Evolutionary conservation across 1,140 invertebrate genomes (phyloP).

Genomic region (Patella vulgata): DNA sequence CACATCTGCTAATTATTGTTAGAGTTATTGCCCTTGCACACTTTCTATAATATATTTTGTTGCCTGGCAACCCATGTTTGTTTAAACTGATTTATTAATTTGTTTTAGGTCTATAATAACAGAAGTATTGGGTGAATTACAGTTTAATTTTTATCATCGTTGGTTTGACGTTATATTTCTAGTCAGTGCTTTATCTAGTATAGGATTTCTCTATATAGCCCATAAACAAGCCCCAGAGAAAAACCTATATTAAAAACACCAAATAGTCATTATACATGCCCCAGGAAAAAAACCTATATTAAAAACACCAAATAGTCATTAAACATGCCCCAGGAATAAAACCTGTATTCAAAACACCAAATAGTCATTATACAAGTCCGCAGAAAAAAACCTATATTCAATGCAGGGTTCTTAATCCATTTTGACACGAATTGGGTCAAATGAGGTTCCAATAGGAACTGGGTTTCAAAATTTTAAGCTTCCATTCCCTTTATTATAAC

Average conservation of each 20-base stretch:
- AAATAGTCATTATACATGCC: slow-evolving; percentile 78
- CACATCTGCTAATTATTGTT: too few relatives aligned
- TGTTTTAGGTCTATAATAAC: slow-evolving; percentile 91
- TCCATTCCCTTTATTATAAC: too few relatives aligned
- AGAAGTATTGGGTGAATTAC: slow-evolving; percentile 95
- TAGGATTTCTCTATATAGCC: slow-evolving; percentile 93
- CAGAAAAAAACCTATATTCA: slow-evolving; percentile 37
- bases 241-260: slow-evolving; percentile 72
- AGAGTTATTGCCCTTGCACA: too few relatives aligned
- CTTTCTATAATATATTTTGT: too few relatives aligned
- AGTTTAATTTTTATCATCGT: slow-evolving; percentile 99
- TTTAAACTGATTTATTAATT: too few relatives aligned
- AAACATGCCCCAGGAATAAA: slow-evolving; percentile 55
- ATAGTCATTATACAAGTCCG: slow-evolving; percentile 75
- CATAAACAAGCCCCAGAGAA: slow-evolving; percentile 67
- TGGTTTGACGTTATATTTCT: slow-evolving; percentile 99
- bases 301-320: slow-evolving; percentile 87
- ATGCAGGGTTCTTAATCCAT: too few relatives aligned
- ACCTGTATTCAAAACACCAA: slow-evolving; percentile 76
- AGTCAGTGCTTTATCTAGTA: slow-evolving; percentile 94
- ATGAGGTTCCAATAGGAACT: too few relatives aligned
- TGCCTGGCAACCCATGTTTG: too few relatives aligned
- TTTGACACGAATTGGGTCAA: too few relatives aligned
- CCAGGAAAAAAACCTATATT: slow-evolving; percentile 40
- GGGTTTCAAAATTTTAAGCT: too few relatives aligned